Conservation (phyloP, 2,797 vertebrate species). For the Cuculus canorus region DNA sequence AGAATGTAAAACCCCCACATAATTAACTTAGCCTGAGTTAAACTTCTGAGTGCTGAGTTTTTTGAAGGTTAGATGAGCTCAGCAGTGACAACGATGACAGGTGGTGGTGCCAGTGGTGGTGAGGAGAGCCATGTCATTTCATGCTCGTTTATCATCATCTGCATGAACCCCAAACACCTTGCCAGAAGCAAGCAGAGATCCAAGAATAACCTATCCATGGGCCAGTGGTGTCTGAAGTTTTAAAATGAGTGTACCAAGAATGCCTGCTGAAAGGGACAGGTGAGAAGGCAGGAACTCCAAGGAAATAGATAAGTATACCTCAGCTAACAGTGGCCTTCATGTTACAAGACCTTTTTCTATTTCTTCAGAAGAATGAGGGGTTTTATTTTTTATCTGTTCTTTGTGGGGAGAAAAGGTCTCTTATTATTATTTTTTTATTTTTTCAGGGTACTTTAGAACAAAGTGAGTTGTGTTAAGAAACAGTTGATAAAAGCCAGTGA, state of each 20-base stretch:
- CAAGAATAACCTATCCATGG: constrained; percentile 65
- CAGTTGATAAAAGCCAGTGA: constrained; percentile 29
- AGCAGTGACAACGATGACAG: constrained; percentile 35
- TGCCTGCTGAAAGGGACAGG: constrained; percentile 17
- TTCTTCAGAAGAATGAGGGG: neutral
- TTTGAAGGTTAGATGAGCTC: constrained; percentile 53
- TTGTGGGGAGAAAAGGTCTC: neutral
- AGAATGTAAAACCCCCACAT: constrained; percentile 28
- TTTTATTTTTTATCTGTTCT: neutral
- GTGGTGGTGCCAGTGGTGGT: neutral
- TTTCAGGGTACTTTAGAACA: neutral
- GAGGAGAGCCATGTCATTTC: constrained; percentile 18
- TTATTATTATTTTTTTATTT: neutral
- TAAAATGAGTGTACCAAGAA: constrained; percentile 18
- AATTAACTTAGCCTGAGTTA: constrained; percentile 54
- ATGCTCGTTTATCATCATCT: constrained; percentile 10
- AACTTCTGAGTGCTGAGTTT: constrained; percentile 41
- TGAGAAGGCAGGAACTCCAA: constrained; percentile 6
- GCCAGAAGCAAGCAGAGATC: constrained; percentile 57
- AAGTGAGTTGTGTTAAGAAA: neutral
- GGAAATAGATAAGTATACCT: neutral
- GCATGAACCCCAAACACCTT: neutral
- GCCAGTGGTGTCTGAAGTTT: constrained; percentile 24
- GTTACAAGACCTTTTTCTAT: neutral
- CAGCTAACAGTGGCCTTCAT: neutral